phyloP scores from a whole-genome alignment of 1,140 invertebrate species.

The Drosophila pallidifrons region DNA sequence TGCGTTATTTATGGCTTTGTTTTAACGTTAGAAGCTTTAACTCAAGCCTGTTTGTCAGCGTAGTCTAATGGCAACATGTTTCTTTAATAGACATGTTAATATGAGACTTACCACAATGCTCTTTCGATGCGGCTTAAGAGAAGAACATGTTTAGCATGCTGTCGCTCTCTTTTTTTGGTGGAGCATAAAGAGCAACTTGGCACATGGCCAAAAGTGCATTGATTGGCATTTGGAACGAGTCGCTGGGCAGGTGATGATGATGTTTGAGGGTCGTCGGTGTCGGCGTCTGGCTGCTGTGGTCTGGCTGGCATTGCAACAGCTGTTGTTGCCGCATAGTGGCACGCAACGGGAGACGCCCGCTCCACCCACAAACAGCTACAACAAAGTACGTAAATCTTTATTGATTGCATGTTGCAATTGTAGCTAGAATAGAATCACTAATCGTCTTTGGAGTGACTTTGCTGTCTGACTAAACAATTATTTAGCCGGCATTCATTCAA shows the following conservation, averaged over 20 bases:
- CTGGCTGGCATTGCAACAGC: constrained; percentile 68
- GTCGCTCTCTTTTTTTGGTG: constrained; percentile 43
- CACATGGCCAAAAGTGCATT: constrained; percentile 84
- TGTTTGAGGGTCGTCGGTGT: constrained; percentile 56
- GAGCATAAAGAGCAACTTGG: constrained; percentile 73
- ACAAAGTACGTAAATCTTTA: constrained; percentile 55
- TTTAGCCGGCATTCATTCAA: constrained; percentile 48
- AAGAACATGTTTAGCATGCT: background rate
- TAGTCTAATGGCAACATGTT: background rate
- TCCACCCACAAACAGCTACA: constrained; percentile 14
- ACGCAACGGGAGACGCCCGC: constrained; percentile 49
- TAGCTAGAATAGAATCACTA: constrained; percentile 49
- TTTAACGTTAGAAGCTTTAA: background rate
- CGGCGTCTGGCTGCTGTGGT: constrained; percentile 71
- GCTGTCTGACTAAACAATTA: constrained; percentile 65
- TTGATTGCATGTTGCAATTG: constrained; percentile 58
- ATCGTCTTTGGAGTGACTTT: constrained; percentile 65
- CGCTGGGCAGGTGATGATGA: constrained; percentile 33
- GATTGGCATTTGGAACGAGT: constrained; percentile 69
- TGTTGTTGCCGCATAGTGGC: constrained; percentile 73
- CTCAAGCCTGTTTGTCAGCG: background rate
- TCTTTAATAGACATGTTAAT: constrained; percentile 11
- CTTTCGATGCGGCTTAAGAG: constrained; percentile 30
- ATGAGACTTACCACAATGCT: constrained; percentile 7
- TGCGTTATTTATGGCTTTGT: background rate